A percentile compares a stretch with the other conserved stretches of the same genome.
Conservation (phyloP, 2,113 vertebrate genomes). For the Lophochroa leadbeateri region DNA sequence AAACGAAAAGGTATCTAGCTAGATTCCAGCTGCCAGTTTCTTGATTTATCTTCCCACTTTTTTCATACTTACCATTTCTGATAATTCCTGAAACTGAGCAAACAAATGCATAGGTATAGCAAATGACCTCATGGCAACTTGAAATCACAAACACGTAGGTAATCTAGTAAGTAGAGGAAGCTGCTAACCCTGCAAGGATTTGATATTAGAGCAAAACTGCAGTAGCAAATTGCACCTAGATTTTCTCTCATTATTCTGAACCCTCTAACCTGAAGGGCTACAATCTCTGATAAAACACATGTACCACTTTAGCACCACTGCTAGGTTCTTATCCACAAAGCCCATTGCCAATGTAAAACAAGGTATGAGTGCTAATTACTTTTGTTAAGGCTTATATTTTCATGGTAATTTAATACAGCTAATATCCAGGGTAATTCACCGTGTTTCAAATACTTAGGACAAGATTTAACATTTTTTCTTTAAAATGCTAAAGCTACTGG, state of each 20-base stretch:
- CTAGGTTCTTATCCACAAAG: constrained; percentile 8
- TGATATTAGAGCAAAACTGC: background rate
- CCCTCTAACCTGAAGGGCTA: constrained; percentile 8
- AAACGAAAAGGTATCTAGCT: background rate
- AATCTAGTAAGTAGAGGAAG: background rate
- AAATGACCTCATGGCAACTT: background rate
- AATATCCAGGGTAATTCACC: background rate
- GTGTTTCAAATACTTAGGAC: background rate
- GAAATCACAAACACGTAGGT: background rate
- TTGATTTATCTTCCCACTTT: background rate
- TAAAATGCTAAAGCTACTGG: background rate
- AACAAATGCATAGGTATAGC: background rate
- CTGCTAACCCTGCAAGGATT: background rate
- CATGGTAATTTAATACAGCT: background rate
- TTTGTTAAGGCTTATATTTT: constrained; percentile 6
- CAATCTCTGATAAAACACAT: background rate
- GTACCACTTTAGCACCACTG: background rate
- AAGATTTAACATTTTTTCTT: background rate
- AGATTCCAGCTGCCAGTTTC: background rate
- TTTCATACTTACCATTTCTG: background rate
- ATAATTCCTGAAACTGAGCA: background rate
- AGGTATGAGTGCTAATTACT: constrained; percentile 31
- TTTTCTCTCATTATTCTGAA: constrained; percentile 11
- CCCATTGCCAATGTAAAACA: background rate
- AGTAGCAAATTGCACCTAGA: background rate